A percentile compares a stretch with the other conserved stretches of the same genome.
Evolutionary conservation across 2,797 vertebrate species (phyloP).

Genomic region (Dicrostonyx torquatus): DNA sequence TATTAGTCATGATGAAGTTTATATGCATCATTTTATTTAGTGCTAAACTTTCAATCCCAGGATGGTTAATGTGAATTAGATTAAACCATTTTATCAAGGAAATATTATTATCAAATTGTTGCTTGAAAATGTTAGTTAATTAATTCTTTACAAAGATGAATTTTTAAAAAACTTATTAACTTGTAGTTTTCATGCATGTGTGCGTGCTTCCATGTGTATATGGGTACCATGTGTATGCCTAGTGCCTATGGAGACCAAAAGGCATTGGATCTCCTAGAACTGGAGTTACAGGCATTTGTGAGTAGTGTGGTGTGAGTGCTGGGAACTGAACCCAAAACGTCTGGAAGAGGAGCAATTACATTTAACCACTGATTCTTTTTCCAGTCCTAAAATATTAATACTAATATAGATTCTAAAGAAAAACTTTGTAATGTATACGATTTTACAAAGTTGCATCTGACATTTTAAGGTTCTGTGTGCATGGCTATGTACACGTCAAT

Average conservation of each 20-base stretch:
- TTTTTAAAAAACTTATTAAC: not conserved
- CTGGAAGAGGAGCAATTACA: not conserved
- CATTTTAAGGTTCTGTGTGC: not conserved
- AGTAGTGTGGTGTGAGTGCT: not conserved
- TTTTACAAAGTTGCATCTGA: not conserved
- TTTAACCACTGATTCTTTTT: not conserved
- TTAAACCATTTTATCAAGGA: not conserved
- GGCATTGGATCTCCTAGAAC: not conserved
- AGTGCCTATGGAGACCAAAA: not conserved
- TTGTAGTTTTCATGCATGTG: not conserved
- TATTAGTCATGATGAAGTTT: not conserved
- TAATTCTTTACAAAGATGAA: not conserved
- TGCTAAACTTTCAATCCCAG: not conserved
- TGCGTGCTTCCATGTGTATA: not conserved
- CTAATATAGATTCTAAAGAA: constrained; percentile 46
- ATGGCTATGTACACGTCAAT: not conserved
- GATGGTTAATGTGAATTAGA: constrained; percentile 22
- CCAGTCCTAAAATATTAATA: not conserved
- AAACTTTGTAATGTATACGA: not conserved
- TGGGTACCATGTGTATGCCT: not conserved
- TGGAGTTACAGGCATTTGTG: not conserved
- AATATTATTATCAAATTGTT: constrained; percentile 48
- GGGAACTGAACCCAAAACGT: not conserved
- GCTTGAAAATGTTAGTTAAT: constrained; percentile 9
- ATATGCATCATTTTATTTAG: constrained; percentile 24